These are phyloP conservation scores for Megaptera novaeangliae DNA, from an alignment of 2,113 vertebrate genomes.

Conservation along the genomic window DNA sequence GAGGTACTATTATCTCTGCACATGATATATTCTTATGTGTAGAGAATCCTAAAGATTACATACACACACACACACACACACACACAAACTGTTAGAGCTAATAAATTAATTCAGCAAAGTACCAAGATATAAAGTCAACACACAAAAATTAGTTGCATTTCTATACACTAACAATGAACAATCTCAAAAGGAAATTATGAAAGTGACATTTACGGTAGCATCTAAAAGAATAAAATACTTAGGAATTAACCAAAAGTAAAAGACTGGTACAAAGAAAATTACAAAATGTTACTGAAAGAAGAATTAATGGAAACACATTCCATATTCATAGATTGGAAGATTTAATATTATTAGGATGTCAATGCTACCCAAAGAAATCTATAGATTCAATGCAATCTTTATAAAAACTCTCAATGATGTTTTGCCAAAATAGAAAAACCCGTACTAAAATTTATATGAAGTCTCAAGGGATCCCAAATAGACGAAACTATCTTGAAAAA, in stretches of 20 bases:
- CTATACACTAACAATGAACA: not conserved
- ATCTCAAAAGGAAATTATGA: not conserved
- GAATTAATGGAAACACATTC: not conserved
- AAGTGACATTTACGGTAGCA: not conserved
- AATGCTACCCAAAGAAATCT: not conserved
- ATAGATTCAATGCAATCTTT: not conserved
- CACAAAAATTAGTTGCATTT: not conserved
- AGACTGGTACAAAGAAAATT: not conserved
- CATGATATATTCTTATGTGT: too few species aligned
- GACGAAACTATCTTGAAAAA: not conserved
- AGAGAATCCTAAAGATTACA: too few species aligned
- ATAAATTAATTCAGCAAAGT: too few species aligned
- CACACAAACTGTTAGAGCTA: too few species aligned
- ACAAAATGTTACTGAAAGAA: not conserved
- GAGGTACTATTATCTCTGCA: too few species aligned
- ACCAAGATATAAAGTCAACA: not conserved
- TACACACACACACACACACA: too few species aligned
- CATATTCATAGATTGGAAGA: not conserved
- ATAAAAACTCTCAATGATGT: not conserved
- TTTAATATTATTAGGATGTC: not conserved
- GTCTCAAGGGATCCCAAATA: not conserved
- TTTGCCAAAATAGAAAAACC: not conserved
- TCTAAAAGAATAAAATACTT: not conserved
- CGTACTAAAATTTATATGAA: not conserved
- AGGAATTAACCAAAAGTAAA: not conserved